Conservation (phyloP, 2,113 vertebrate species). For the Rhinogobius similis region DNA sequence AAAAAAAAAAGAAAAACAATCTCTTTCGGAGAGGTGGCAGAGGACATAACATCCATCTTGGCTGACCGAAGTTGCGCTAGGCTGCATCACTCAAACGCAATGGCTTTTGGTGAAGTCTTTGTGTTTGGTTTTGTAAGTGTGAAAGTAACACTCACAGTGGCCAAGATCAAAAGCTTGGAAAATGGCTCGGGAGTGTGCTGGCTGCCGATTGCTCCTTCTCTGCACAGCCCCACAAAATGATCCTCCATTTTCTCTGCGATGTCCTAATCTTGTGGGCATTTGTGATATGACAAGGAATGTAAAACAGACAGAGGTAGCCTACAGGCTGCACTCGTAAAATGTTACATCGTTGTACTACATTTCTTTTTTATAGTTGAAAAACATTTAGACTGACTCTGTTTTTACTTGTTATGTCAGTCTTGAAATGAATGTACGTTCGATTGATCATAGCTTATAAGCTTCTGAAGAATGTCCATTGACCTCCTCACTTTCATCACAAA, state of each 20-base stretch:
- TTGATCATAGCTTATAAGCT: too few relatives aligned
- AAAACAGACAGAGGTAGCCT: conserved; percentile 13
- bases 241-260: conserved; percentile 23
- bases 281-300: conserved; percentile 11
- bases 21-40: conserved; percentile 31
- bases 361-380: not conserved
- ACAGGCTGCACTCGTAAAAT: too few relatives aligned
- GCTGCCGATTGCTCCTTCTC: conserved; percentile 41
- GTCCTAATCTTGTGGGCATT: conserved; percentile 14
- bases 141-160: conserved; percentile 42
- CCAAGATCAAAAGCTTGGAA: conserved; percentile 53
- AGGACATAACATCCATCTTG: conserved; percentile 37
- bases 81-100: conserved; percentile 56
- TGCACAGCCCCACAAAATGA: conserved; percentile 28
- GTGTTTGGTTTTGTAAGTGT: conserved; percentile 53
- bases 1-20: conserved; percentile 10
- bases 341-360: not conserved
- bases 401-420: not conserved
- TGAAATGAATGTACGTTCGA: not conserved
- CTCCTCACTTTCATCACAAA: not conserved
- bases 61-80: conserved; percentile 39
- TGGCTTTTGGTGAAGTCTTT: conserved; percentile 43
- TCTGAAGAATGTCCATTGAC: not conserved
- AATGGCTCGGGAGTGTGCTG: conserved; percentile 36
- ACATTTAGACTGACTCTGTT: not conserved